A percentile compares a stretch with the other conserved stretches of the same genome.
phyloP scores from a whole-genome alignment of 2,113 vertebrate species.

The Mus spicilegus region DNA sequence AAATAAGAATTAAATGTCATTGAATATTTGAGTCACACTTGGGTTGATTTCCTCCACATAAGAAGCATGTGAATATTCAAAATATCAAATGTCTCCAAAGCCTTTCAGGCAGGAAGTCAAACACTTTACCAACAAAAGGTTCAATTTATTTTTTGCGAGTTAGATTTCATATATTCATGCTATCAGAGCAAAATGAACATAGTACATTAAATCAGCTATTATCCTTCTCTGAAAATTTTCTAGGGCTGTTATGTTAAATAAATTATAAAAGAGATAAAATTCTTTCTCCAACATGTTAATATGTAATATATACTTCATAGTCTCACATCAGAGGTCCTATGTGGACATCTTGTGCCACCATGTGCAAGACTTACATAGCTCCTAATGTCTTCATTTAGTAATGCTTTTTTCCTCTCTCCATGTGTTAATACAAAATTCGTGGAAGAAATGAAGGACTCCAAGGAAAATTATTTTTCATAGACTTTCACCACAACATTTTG shows the following conservation, averaged over 20 bases:
- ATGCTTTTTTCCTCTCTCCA: neutral
- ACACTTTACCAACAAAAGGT: neutral
- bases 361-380: neutral
- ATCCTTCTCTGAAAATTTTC: neutral
- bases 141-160: constrained; percentile 42
- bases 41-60: neutral
- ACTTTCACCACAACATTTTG: neutral
- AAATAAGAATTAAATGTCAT: neutral
- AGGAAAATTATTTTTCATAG: neutral
- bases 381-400: neutral
- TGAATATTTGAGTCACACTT: constrained; percentile 50
- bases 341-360: neutral
- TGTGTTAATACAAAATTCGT: neutral
- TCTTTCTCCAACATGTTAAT: neutral
- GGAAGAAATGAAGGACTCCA: neutral
- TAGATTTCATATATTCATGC: neutral
- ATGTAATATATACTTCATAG: neutral
- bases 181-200: neutral
- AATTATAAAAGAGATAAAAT: neutral
- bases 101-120: neutral
- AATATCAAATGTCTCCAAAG: constrained; percentile 31
- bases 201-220: neutral
- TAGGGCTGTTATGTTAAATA: neutral
- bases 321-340: neutral
- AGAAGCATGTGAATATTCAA: neutral